Evolutionary conservation across 2,113 vertebrate species (phyloP), one percentile per base, ranked within the genome.

Genomic region (Rhinogobius similis): DNA sequence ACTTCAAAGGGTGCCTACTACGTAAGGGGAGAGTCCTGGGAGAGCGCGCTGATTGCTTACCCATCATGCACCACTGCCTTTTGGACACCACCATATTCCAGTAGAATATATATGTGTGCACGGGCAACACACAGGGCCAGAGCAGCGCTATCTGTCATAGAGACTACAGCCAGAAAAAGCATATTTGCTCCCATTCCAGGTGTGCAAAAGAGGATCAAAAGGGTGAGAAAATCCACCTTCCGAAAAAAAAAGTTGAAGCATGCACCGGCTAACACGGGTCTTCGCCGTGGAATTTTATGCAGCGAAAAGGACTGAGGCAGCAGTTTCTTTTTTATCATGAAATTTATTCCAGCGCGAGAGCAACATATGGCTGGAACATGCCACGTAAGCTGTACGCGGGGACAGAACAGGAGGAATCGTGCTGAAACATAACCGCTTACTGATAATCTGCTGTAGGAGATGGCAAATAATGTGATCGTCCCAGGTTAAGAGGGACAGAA

Each of bases 1-100:
- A 90, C 90, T 88, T 90, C 89, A 92, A 93, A 92, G 88, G 67
- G 21, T 73, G 83, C 83, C 70, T 75, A 73, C 81, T 70, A 87
- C 50, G 80, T 83, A 84, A 77, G 78, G 65, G 75, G 50, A 84
- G 80, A 75, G 79, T 86, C 84, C 86, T 82, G 26, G 41, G 80
- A 87, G 85, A 78, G 78, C 23, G 14, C 65, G 75, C 77, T 84
- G 86, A 87, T 86, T 87, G 87, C 81, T 77, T 82, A 85, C 84
- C 87, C 85, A 87, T 78, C 82, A 86, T 89, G 81, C 85, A 84
- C 67, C 9, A 3, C 82, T 84, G 78, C 73, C 68, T 86, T 87
- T 83, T 82, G 82, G 85, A 79, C 75, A 81, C 68, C 77, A 62
- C 62, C 56, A 72, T 53, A 72, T 77, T 82, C 72, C 29, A 41